Base-by-base conservation (phyloP, 2,888 invertebrate species). In the Allacma fusca region DNA sequence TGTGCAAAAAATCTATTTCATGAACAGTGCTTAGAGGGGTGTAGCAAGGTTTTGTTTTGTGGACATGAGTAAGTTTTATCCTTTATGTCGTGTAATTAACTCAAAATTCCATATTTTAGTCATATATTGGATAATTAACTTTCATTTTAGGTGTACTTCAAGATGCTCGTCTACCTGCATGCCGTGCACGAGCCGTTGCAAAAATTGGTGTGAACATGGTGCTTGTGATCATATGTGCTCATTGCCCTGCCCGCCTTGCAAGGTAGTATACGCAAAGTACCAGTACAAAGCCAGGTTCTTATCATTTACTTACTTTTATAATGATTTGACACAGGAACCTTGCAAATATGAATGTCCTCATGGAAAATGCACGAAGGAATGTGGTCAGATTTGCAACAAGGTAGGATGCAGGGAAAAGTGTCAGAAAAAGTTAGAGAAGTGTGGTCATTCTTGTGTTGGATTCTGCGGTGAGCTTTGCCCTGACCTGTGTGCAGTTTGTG, bases 401-500 rank as follows among this genome's bases (percentile, higher is more conserved):
- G 81, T 78, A 5, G 83, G 84, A 0, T 87, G 88, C 75, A 75
- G 85, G 43, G 81, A 84, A 64, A 85, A 86, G 2, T 88, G 88
- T 44, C 72, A 70, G 1, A 77, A 80, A 57, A 80, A 74, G 12
- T 84, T 87, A n/a, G 69, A 80, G 7, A 21, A 62, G 21, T 88
- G 88, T 83, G 87, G 87, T 0, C 88, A 88, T 83, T 76, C 74
- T 0, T 88, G 88, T 80, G 80, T 84, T 86, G 89, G 92, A 19
- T 88, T 91, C 73, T 93, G 93, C 87, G 92, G 91, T n/a, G 92
- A 93, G 86, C 88, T 88, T 13, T 92, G 92, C 86, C 91, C 91
- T 21, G 86, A 86, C 43, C 84, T 90, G 72, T 93, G 92, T 87
- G 86, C 88, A 28, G 71, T 85, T 23, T 92, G 92, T 86, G 84